Evolutionary conservation across 2,797 vertebrate species (phyloP), one percentile per base, ranked within the genome.

Genomic region (Champsocephalus esox): DNA sequence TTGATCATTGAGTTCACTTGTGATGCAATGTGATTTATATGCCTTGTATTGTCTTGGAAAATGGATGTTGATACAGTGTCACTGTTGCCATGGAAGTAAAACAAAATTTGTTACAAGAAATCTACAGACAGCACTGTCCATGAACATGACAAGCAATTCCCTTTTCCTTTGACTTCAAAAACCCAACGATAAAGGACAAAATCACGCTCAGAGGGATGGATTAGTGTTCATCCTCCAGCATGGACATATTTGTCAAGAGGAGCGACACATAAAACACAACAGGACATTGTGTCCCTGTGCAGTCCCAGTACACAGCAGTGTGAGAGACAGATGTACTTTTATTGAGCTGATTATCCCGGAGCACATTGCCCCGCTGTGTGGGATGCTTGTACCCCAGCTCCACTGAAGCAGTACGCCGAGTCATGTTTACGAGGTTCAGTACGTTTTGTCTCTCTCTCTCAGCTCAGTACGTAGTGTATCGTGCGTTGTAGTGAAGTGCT

Each of bases 321-420:
- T 70, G 67, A 87, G 76, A 83, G 75, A 82, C 84, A 91, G 83
- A 91, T 88, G 80, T 69, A 82, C 82, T 87, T 90, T 93, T 91
- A 90, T 85, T 87, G 85, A 90, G 82, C 73, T 83, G 86, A 91
- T 92, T 89, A 90, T 86, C 68, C 73, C 84, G 70, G 19, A 86
- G 84, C 84, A 88, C 81, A 63, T 69, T 67, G 71, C 84, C 89
- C 86, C 71, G 59, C 85, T 90, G 86, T 65, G 85, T 89, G 73
- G 45, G 81, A 86, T 69, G 73, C 76, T 82, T 77, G 75, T 76
- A 65, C 60, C 76, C 82, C 76, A 54, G 80, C 66, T 82, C 67
- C 70, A 73, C 65, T 49, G 43, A 65, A 56, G 81, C 64, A 73
- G 58, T 48, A 52, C 8, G 11, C 71, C 80, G 48, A 81, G 46